phyloP scores from a whole-genome alignment of 2,888 invertebrate species.

The Cephus nigrinus region DNA sequence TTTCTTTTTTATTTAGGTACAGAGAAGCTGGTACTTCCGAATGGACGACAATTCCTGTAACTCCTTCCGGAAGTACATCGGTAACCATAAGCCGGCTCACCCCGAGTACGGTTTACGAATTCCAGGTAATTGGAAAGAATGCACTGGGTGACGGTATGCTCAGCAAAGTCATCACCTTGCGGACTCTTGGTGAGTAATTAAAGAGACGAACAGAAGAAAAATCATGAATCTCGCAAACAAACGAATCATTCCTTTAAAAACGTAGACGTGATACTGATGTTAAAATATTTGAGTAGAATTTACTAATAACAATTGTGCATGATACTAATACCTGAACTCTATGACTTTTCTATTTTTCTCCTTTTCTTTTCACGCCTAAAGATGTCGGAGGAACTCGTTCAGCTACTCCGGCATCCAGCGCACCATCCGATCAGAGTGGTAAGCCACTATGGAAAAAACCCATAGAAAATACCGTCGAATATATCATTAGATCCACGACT shows the following conservation, averaged over 20 bases:
- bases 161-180: conserved; percentile 91
- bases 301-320: not conserved
- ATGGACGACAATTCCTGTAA: conserved; percentile 94
- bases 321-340: not conserved
- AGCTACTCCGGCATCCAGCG: conserved; percentile 53
- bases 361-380: conserved; percentile 24
- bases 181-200: conserved; percentile 82
- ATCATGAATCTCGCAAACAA: not conserved
- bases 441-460: conserved; percentile 34
- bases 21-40: conserved; percentile 87
- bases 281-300: not conserved
- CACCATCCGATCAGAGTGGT: conserved; percentile 53
- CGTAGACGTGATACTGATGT: not conserved
- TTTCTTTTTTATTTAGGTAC: conserved; percentile 69
- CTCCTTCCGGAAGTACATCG: conserved; percentile 88
- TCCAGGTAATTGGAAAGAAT: conserved; percentile 95
- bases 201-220: not conserved
- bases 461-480: not conserved
- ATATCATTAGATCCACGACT: not conserved
- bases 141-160: conserved; percentile 95
- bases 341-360: conserved; percentile 1
- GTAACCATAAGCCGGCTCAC: conserved; percentile 88
- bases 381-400: conserved; percentile 54
- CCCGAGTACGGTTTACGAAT: conserved; percentile 93
- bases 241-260: not conserved